Base-by-base conservation (phyloP, 92 coral and sea anemone genomes). In the Porites evermanni region DNA sequence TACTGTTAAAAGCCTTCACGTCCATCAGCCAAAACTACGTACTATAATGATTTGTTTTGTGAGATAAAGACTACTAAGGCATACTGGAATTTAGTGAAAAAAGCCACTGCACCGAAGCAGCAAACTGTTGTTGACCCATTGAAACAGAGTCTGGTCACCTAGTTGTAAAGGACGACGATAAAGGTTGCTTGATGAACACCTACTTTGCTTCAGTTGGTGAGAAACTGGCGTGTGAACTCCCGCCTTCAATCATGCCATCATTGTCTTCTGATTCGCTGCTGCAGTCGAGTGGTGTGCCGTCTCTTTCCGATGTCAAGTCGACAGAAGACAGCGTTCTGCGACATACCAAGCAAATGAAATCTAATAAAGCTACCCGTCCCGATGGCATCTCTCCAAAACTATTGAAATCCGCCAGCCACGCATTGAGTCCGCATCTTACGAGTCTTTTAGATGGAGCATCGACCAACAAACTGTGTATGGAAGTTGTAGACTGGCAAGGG, bases 321-420 rank as follows among this genome's bases (percentile, higher is more conserved):
- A 2, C 65, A 0, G 66, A 75, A 54, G 67, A 1, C 11, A 21
- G 67, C 19, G 4, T 75, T 19, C 44, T 53, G 64, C 64, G 65
- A 54, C 47, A 20, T 21, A 23, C 58, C 8, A 73, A 51, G 17
- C 60, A 51, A 18, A 8, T 73, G 8, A 52, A 73, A 50, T 18
- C 63, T 29, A 52, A 73, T 3, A 73, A 51, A 7, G 77, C 18
- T 50, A 50, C 16, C 24, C 63, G 77, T 72, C 32, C 65, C 16
- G 51, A 75, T 4, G 67, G 79, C 18, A 75, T 75, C 58, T 75
- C 79, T 75, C 79, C 79, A 75, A 12, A 74, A 56, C 52, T 13
- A 21, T 54, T 75, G 5, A 75, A 75, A 75, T 20, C 14, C 12
- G 67, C 53, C 20, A 20, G 66, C 8, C 66, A 54, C 0, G 67